Percentiles rank a stretch among this genome's conserved stretches.
These are phyloP conservation scores for Apaloderma vittatum DNA, from an alignment of 2,113 vertebrate genomes.

Conservation along the genomic window DNA sequence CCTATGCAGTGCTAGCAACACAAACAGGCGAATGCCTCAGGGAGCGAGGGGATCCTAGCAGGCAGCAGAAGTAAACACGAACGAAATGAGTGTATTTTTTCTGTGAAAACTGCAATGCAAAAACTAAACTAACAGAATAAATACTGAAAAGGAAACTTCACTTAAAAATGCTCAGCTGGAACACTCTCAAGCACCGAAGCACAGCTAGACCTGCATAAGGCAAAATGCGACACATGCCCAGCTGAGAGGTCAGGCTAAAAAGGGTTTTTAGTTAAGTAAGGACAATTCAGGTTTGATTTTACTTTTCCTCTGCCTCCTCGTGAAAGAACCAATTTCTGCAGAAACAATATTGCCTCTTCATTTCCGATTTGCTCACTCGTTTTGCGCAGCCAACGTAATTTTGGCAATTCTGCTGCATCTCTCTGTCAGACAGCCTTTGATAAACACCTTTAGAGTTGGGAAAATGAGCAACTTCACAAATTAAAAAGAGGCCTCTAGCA, in stretches of 20 bases:
- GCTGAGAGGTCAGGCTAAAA: not conserved
- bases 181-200: not conserved
- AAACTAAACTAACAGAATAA: not conserved
- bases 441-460: not conserved
- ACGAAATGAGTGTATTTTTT: not conserved
- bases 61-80: conserved; percentile 53
- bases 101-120: not conserved
- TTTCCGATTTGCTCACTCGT: not conserved
- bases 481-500: not conserved
- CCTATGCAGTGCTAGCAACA: conserved; percentile 22
- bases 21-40: conserved; percentile 37
- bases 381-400: not conserved
- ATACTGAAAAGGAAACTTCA: not conserved
- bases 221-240: not conserved
- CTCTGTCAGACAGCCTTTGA: accelerated
- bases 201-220: not conserved
- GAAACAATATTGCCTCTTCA: not conserved
- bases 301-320: not conserved
- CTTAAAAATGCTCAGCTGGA: not conserved
- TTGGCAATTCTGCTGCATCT: not conserved
- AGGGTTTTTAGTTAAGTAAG: not conserved
- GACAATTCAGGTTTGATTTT: not conserved
- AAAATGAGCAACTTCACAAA: not conserved
- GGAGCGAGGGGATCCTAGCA: conserved; percentile 44
- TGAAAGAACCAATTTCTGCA: not conserved